Evolutionary conservation across 2,888 invertebrate genomes (phyloP), one percentile per base, ranked within the genome.

Genomic region (Dasysyrphus tricinctus): DNA sequence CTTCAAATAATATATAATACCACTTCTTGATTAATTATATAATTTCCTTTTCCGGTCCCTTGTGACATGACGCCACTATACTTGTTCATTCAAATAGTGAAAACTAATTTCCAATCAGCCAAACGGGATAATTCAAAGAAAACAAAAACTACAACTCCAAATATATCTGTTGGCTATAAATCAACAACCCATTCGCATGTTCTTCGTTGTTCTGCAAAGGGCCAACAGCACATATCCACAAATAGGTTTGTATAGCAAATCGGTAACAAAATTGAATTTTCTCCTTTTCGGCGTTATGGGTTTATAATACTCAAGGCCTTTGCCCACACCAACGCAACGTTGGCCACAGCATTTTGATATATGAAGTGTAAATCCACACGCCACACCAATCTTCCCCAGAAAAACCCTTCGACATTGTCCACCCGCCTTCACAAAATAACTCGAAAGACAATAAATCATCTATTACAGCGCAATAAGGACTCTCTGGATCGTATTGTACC

Each of bases 311-410:
- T 19, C 24, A 12, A 54, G 14, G 54, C 51, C 80, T n/a, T 75
- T 54, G 34, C 54, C 34, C 39, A 24, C 9, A 12, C n/a, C 69
- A 65, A 44, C 32, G 7, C 32, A 1, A 49, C 6, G 54, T 57
- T 86, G 67, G 81, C 86, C 86, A 72, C 81, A 86, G 75, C 74
- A 67, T 81, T 86, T 86, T 86, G 86, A 86, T 86, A 86, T 86
- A 86, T 86, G 86, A 75, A 86, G 86, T 86, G 81, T 79, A 81
- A 86, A 86, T 86, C 56, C 79, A 65, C 39, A 72, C 73, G 39
- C 72, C 12, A 24, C 6, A 54, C 54, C 54, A 54, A 29, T 32
- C 29, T 54, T 29, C 29, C 32, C 8, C 24, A 12, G 0, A 3
- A 19, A 57, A 67, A 39, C 56, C 65, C 72, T 65, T 70, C 51